Evolutionary conservation across 2,113 vertebrate species (phyloP).

Genomic region (Rhabdornis inornatus): DNA sequence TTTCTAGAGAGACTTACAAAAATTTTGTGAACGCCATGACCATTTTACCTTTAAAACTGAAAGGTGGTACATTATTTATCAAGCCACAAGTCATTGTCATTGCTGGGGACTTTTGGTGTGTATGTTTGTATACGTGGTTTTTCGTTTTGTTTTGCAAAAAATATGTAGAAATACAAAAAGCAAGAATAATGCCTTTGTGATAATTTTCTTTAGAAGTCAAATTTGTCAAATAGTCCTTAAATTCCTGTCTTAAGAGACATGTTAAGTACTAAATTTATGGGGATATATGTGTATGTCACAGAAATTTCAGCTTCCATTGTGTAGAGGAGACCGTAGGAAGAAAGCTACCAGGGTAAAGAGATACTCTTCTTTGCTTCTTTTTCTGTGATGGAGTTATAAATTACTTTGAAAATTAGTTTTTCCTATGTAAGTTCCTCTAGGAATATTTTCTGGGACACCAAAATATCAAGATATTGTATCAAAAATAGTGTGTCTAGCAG

Average conservation of each 20-base stretch:
- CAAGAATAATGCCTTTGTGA: background rate
- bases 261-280: background rate
- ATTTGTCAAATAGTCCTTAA: background rate
- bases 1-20: background rate
- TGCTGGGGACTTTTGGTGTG: background rate
- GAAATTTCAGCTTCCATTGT: background rate
- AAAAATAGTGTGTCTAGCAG: background rate
- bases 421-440: background rate
- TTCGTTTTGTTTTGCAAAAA: background rate
- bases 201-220: background rate
- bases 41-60: background rate
- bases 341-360: background rate
- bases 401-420: background rate
- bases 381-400: background rate
- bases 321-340: background rate
- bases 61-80: background rate
- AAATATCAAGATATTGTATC: background rate
- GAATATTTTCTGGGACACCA: background rate
- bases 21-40: background rate
- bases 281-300: background rate
- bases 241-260: background rate
- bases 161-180: background rate
- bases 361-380: background rate
- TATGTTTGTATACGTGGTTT: accelerated
- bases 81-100: background rate